Evolutionary conservation across 1,140 invertebrate species (phyloP).

Genomic region (Stegodyphus mimosarum): DNA sequence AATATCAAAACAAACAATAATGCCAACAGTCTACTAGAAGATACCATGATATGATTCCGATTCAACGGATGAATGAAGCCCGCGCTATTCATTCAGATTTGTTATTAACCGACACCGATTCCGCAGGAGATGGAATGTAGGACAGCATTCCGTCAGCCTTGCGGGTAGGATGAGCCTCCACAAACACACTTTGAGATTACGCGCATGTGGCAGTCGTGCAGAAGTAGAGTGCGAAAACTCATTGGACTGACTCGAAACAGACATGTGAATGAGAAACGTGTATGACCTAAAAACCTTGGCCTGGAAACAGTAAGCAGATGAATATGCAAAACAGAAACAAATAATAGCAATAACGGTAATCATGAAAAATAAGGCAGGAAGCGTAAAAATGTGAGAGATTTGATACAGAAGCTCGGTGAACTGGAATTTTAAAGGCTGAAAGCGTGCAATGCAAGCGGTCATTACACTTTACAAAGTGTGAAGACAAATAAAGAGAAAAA

Average conservation of each 20-base stretch:
- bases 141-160: too few relatives aligned
- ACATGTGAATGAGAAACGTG: constrained; percentile 19
- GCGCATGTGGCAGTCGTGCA: too few relatives aligned
- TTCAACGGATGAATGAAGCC: too few relatives aligned
- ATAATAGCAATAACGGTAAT: not conserved
- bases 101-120: too few relatives aligned
- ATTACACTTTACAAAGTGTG: constrained; percentile 1
- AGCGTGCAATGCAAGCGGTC: constrained; percentile 16
- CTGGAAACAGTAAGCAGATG: constrained; percentile 17
- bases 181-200: too few relatives aligned
- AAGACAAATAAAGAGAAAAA: constrained; percentile 4
- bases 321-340: constrained; percentile 1
- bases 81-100: too few relatives aligned
- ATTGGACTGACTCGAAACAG: not conserved
- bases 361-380: not conserved
- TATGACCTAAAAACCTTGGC: constrained; percentile 58
- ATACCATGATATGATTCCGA: too few relatives aligned
- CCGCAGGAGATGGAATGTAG: too few relatives aligned
- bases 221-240: too few relatives aligned
- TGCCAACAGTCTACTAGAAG: too few relatives aligned
- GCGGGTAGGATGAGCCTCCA: too few relatives aligned
- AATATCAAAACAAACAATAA: too few relatives aligned
- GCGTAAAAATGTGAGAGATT: not conserved
- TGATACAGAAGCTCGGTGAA: not conserved
- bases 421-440: not conserved